Evolutionary conservation across 2,113 vertebrate genomes (phyloP).

Genomic region (Pangasianodon hypophthalmus): DNA sequence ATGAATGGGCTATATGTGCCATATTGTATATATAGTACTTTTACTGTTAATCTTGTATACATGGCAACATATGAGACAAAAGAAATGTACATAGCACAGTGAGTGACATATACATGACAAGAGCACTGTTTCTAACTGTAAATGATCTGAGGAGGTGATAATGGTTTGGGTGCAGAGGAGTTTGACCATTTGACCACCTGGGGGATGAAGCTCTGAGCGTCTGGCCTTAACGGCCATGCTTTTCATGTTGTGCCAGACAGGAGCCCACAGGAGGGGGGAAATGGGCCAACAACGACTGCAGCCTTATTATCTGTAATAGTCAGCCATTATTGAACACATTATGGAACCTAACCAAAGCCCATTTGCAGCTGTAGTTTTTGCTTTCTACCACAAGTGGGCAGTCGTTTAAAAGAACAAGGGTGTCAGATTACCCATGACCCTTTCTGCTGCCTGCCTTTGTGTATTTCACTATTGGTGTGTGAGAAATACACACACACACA

Average conservation of each 20-base stretch:
- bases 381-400: conserved; percentile 27
- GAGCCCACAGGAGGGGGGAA: background rate
- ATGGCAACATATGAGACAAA: background rate
- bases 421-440: background rate
- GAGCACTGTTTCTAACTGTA: background rate
- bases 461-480: background rate
- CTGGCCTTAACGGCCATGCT: background rate
- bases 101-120: background rate
- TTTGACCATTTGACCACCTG: conserved; percentile 10
- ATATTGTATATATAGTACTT: background rate
- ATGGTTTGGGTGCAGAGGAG: background rate
- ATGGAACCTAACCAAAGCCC: background rate
- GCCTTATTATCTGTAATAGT: conserved; percentile 9
- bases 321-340: conserved; percentile 14
- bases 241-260: conserved; percentile 1
- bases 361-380: conserved; percentile 16
- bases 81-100: background rate
- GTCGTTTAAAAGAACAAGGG: background rate
- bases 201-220: background rate
- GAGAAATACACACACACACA: background rate
- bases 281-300: background rate
- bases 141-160: background rate
- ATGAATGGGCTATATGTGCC: background rate
- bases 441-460: background rate
- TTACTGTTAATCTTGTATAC: background rate